Conservation (phyloP, 2,888 invertebrate genomes). For the Ferrisia virgata region DNA sequence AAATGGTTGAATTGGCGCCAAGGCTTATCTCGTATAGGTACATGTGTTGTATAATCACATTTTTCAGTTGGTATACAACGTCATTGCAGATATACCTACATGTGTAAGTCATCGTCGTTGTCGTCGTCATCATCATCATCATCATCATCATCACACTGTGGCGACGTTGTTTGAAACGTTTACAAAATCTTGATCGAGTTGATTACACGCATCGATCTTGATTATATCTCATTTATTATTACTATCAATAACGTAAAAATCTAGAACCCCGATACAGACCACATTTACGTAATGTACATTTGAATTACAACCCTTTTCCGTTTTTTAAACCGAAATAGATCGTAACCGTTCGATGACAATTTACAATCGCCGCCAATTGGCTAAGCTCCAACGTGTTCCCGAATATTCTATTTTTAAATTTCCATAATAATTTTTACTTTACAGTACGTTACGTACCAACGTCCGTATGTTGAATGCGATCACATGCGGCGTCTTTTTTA, state of each 20-base stretch:
- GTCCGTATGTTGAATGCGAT: neutral
- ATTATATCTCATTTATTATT: neutral
- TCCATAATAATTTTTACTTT: neutral
- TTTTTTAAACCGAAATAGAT: neutral
- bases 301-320: neutral
- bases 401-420: slow-evolving; percentile 6
- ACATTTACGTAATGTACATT: neutral
- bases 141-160: no score
- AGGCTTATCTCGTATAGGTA: no score
- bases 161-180: no score
- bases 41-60: no score
- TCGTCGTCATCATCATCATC: no score
- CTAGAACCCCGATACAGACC: neutral
- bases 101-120: neutral
- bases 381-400: neutral
- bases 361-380: neutral
- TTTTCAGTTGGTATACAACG: no score
- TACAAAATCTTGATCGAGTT: no score
- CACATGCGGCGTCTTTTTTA: neutral
- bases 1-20: neutral
- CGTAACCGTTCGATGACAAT: neutral
- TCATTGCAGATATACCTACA: no score
- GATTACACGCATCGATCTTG: neutral
- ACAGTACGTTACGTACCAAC: no score
- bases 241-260: no score